Percentiles rank a stretch among this genome's conserved stretches.
Conservation (phyloP, 2,888 invertebrate species). For the Rhingia rostrata region DNA sequence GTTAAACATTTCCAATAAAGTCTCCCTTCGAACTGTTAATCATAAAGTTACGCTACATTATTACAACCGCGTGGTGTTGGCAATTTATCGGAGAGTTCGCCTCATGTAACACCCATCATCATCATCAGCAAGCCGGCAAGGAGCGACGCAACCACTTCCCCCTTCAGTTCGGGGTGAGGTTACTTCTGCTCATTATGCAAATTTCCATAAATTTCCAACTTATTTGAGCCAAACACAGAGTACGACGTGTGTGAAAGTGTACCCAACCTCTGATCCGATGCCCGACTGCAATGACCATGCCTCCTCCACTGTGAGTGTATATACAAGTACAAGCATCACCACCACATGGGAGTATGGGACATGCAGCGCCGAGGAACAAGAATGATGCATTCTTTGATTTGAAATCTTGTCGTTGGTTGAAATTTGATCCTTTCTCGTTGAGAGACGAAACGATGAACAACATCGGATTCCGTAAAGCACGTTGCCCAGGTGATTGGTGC, state of each 20-base stretch:
- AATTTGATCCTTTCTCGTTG: constrained; percentile 71
- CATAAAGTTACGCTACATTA: constrained; percentile 60
- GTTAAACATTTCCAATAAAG: constrained; percentile 54
- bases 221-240: constrained; percentile 24
- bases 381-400: constrained; percentile 74
- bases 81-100: constrained; percentile 25
- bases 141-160: neutral
- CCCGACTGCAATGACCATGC: constrained; percentile 65
- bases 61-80: constrained; percentile 38
- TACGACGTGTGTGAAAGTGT: constrained; percentile 36
- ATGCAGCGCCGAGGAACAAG: constrained; percentile 45
- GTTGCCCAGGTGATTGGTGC: constrained; percentile 71
- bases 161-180: constrained; percentile 8
- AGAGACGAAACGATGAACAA: constrained; percentile 57
- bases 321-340: constrained; percentile 10
- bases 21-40: constrained; percentile 56
- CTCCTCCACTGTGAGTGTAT: constrained; percentile 26
- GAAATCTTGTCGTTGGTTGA: constrained; percentile 72
- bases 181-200: constrained; percentile 57
- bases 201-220: constrained; percentile 66
- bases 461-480: constrained; percentile 73
- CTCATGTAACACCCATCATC: constrained; percentile 46
- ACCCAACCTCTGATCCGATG: constrained; percentile 55
- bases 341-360: constrained; percentile 7
- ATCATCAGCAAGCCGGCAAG: neutral